Evolutionary conservation across 2,797 vertebrate species (phyloP).

Genomic region (Sebastes miniatus): DNA sequence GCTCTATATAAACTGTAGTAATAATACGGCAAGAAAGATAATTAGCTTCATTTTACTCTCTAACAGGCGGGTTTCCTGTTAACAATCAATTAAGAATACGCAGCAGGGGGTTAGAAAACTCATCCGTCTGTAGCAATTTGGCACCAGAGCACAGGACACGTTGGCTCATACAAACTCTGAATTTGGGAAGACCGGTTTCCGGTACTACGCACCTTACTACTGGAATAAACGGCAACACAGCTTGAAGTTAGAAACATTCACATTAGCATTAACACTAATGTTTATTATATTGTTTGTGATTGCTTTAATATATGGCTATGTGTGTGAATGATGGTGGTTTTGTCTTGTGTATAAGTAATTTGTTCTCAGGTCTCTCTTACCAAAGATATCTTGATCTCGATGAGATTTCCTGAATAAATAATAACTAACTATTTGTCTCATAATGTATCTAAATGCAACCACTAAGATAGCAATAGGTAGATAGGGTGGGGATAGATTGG

Average conservation of each 20-base stretch:
- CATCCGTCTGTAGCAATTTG: neutral
- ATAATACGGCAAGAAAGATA: neutral
- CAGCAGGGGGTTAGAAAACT: neutral
- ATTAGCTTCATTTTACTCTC: neutral
- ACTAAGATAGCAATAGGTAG: neutral
- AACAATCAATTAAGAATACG: neutral
- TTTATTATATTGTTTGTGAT: neutral
- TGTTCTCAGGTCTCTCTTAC: neutral
- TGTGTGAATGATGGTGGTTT: neutral
- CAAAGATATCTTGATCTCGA: neutral
- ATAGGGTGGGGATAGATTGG: neutral
- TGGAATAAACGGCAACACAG: neutral
- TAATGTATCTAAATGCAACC: neutral
- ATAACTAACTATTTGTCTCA: neutral
- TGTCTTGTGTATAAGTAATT: neutral
- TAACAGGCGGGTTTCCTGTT: neutral
- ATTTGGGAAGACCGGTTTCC: neutral
- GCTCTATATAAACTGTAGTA: neutral
- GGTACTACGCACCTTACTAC: neutral
- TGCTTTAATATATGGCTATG: neutral
- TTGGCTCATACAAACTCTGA: neutral
- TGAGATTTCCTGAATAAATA: neutral
- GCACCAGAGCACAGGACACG: neutral
- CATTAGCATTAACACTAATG: neutral
- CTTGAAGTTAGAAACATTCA: neutral